Conservation (phyloP, 2,888 invertebrate genomes). For the Pedicia rivosa region DNA sequence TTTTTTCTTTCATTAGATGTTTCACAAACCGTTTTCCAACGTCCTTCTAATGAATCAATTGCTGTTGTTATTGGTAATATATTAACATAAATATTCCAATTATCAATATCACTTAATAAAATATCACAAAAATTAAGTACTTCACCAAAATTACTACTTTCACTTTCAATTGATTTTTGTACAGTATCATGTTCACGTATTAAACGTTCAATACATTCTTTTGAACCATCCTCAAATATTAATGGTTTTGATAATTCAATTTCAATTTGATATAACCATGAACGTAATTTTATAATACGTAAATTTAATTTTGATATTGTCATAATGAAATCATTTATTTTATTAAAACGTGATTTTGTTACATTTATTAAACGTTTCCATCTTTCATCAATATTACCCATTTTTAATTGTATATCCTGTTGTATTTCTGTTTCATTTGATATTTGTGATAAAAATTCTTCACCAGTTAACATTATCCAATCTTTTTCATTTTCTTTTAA, state of each 20-base stretch:
- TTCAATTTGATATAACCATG: conserved; percentile 58
- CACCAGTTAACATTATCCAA: conserved; percentile 57
- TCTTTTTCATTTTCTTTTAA: conserved; percentile 62
- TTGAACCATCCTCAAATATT: conserved; percentile 45
- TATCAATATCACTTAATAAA: conserved; percentile 55
- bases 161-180: conserved; percentile 57
- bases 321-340: conserved; percentile 53
- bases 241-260: conserved; percentile 49
- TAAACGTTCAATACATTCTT: conserved; percentile 48
- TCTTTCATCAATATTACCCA: conserved; percentile 45
- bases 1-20: conserved; percentile 55
- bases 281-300: conserved; percentile 51
- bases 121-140: conserved; percentile 65
- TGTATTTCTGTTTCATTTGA: conserved; percentile 46
- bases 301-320: conserved; percentile 55
- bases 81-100: conserved; percentile 54
- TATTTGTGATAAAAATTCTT: conserved; percentile 40
- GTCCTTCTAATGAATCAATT: conserved; percentile 53
- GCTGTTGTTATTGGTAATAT: conserved; percentile 48
- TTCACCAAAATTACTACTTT: conserved; percentile 62
- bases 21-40: conserved; percentile 65
- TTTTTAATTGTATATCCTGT: conserved; percentile 36
- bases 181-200: conserved; percentile 55
- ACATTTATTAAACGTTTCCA: conserved; percentile 51
- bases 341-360: conserved; percentile 48